Conservation (phyloP, 2,888 invertebrate species). For the Drosophila engyochracea region DNA sequence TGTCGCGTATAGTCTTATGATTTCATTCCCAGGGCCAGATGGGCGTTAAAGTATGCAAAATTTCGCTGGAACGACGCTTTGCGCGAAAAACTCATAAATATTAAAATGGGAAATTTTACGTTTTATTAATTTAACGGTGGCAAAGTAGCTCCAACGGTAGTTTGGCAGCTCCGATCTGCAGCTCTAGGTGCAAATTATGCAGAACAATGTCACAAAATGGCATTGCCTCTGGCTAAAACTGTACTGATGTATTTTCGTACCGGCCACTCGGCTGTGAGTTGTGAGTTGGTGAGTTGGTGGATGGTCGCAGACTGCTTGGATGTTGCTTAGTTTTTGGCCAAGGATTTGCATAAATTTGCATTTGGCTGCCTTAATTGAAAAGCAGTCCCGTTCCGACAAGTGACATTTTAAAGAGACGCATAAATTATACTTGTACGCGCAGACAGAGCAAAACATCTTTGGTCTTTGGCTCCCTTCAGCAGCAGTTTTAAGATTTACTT, state of each 20-base stretch:
- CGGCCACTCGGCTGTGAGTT: constrained; percentile 28
- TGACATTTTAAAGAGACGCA: constrained; percentile 78
- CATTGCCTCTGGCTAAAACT: constrained; percentile 48
- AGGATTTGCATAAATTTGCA: constrained; percentile 79
- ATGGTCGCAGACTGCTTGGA: constrained; percentile 40
- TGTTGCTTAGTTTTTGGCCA: constrained; percentile 80
- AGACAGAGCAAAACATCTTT: constrained; percentile 29
- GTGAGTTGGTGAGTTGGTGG: constrained; percentile 8
- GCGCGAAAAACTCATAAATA: constrained; percentile 76
- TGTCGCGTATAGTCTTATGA: constrained; percentile 33
- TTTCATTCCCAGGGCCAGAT: constrained; percentile 23
- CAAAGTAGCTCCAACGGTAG: constrained; percentile 70
- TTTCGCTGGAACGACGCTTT: constrained; percentile 22
- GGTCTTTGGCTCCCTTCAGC: constrained; percentile 20
- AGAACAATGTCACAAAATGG: constrained; percentile 68
- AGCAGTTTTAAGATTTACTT: constrained; percentile 74
- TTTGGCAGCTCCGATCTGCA: constrained; percentile 50
- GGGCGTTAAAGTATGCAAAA: constrained; percentile 36
- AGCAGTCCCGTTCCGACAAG: constrained; percentile 60
- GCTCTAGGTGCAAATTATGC: constrained; percentile 70
- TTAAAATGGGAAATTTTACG: constrained; percentile 82
- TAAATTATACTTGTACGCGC: constrained; percentile 63
- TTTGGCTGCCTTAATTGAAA: constrained; percentile 73
- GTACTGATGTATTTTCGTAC: constrained; percentile 17
- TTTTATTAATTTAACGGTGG: constrained; percentile 81